Base-by-base conservation (phyloP, 2,888 invertebrate genomes). In the Hypomecis punctinalis region DNA sequence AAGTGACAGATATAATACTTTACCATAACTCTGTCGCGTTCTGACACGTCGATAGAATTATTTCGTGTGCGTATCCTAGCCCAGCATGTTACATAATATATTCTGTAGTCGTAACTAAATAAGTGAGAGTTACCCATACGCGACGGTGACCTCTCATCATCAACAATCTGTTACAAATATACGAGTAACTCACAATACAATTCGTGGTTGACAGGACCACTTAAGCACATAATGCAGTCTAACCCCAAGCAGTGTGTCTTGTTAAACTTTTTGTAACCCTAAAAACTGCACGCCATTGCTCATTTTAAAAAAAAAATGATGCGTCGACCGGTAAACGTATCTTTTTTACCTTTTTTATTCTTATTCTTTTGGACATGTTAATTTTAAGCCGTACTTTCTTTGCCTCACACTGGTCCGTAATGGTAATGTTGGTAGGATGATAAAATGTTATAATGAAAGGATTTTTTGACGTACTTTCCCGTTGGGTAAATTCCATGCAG, bases 221-320 rank as follows among this genome's bases (percentile, higher is more conserved):
- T 36, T 36, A 8, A 35, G n/a, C n/a, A 35, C 11, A n/a, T 54
- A 54, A 45, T 43, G 43, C 43, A 43, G 43, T 33, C 11, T 43
- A 11, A 54, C 43, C 54, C 10, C 11, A 54, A 45, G 9, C 54
- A 43, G 35, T 9, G 43, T 43, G 39, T 10, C 33, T 10, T 52
- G 40, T 40, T 23, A 13, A 33, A 42, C 35, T 36, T 54, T 11
- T 56, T 39, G 13, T 46, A 56, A 56, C 39, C 46, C 37, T 47
- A 46, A 56, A 54, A 36, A 46, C 37, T 5, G 45, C 13, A 43
- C 35, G 45, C 46, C 46, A 46, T 55, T 46, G 36, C 13, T 55
- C 46, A 46, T 4, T 23, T 47, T 39, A 46, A 46, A 23, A 3
- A n/a, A 56, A 23, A 56, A 56, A 47, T 47, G 46, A 56, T n/a